These are phyloP conservation scores for Pagrus major DNA, from an alignment of 2,113 vertebrate genomes.

Conservation along the genomic window DNA sequence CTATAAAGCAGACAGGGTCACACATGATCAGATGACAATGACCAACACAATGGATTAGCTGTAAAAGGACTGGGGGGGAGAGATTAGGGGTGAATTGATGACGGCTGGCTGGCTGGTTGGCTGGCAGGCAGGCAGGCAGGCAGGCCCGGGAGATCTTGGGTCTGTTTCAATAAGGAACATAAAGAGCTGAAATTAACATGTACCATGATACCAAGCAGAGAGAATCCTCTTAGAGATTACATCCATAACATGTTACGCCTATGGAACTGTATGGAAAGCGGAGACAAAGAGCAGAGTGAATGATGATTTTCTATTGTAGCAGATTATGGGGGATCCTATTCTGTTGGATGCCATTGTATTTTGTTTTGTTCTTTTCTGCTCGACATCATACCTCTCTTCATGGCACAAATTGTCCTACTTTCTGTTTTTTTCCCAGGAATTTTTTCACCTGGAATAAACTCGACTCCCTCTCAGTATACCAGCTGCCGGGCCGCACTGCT, in stretches of 20 bases:
- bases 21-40: conserved; percentile 82
- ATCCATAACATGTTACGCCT: conserved; percentile 80
- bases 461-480: conserved; percentile 19
- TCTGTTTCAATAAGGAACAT: conserved; percentile 77
- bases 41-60: conserved; percentile 79
- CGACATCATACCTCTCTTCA: background rate
- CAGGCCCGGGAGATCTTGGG: conserved; percentile 63
- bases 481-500: conserved; percentile 49
- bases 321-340: conserved; percentile 32
- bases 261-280: conserved; percentile 74
- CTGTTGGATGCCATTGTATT: no score
- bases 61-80: conserved; percentile 70
- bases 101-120: conserved; percentile 61
- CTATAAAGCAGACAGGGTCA: conserved; percentile 71
- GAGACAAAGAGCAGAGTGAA: conserved; percentile 68
- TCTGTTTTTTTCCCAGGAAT: conserved; percentile 15
- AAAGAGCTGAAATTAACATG: conserved; percentile 82
- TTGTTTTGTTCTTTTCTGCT: conserved; percentile 27
- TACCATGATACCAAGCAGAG: conserved; percentile 80
- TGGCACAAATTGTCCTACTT: conserved; percentile 16
- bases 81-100: conserved; percentile 81
- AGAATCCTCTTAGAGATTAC: conserved; percentile 84
- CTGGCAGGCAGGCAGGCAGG: conserved; percentile 44
- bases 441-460: conserved; percentile 37
- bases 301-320: conserved; percentile 57